These are phyloP conservation scores for Ceyx melanurus DNA, from an alignment of 2,113 vertebrate species.

Conservation along the genomic window DNA sequence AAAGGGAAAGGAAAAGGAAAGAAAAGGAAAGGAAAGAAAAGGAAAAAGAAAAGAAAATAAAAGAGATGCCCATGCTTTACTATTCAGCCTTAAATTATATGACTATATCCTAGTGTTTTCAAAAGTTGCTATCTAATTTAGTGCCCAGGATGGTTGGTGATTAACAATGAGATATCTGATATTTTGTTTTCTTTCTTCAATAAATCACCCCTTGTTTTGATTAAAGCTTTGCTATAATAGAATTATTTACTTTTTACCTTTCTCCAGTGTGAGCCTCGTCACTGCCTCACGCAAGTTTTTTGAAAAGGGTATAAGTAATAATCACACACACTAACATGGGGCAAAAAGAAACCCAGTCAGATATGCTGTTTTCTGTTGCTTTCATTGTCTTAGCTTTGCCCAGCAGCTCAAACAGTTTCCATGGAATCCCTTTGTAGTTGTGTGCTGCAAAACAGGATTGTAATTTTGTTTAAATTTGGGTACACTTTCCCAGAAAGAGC, in stretches of 20 bases:
- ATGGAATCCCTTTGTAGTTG: neutral
- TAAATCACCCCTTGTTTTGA: neutral
- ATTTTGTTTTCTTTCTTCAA: neutral
- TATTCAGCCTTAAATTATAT: neutral
- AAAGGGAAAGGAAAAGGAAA: too few relatives aligned
- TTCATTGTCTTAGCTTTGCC: neutral
- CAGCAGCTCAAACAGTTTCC: neutral
- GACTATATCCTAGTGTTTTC: neutral
- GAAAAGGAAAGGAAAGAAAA: neutral
- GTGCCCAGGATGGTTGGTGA: neutral
- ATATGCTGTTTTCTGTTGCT: neutral
- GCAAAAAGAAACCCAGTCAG: neutral
- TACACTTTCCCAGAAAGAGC: neutral
- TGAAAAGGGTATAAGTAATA: neutral
- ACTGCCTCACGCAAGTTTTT: neutral
- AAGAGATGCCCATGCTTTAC: neutral
- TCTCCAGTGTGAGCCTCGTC: neutral
- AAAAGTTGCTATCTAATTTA: neutral
- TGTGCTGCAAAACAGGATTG: neutral
- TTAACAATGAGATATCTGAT: neutral
- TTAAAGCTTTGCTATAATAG: neutral
- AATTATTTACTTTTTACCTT: neutral
- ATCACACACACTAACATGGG: neutral
- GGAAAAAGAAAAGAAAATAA: neutral
- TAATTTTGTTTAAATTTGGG: conserved; percentile 8